These are phyloP conservation scores for Miichthys miiuy DNA, from an alignment of 2,797 vertebrate species.

Conservation along the genomic window DNA sequence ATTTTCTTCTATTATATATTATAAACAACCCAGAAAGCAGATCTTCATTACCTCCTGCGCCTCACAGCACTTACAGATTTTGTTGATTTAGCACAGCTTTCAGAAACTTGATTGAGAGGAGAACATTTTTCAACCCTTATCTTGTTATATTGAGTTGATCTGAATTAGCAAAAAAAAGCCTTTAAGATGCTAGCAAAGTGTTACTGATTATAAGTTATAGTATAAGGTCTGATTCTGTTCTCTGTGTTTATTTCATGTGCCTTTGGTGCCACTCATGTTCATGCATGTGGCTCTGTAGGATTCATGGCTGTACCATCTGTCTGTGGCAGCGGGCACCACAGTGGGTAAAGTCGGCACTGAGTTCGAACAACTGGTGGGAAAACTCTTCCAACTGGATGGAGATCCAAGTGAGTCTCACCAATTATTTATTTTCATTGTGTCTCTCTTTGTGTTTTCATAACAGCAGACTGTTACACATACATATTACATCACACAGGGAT, in stretches of 20 bases:
- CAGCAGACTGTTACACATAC: neutral
- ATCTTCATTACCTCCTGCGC: too few relatives aligned
- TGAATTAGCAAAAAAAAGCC: too few relatives aligned
- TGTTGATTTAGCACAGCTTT: too few relatives aligned
- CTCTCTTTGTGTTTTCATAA: neutral
- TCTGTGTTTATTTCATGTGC: too few relatives aligned
- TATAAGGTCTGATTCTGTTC: neutral
- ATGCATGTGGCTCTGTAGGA: slow-evolving; percentile 79
- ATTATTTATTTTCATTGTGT: neutral
- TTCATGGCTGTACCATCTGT: slow-evolving; percentile 96
- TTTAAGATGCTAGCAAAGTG: neutral
- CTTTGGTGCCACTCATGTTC: neutral
- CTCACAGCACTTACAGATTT: too few relatives aligned
- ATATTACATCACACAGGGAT: neutral
- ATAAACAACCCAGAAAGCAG: too few relatives aligned
- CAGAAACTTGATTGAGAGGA: too few relatives aligned
- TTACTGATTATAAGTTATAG: neutral
- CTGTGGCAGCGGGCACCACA: slow-evolving; percentile 91
- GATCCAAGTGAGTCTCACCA: slow-evolving; percentile 88
- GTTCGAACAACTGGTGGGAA: slow-evolving; percentile 95
- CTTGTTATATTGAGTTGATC: too few relatives aligned
- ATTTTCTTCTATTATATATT: too few relatives aligned
- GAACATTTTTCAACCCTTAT: too few relatives aligned
- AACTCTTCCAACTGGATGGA: slow-evolving; percentile 91
- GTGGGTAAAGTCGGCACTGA: slow-evolving; percentile 93